phyloP scores from a whole-genome alignment of 2,888 invertebrate species.

The Cantharis nigra region DNA sequence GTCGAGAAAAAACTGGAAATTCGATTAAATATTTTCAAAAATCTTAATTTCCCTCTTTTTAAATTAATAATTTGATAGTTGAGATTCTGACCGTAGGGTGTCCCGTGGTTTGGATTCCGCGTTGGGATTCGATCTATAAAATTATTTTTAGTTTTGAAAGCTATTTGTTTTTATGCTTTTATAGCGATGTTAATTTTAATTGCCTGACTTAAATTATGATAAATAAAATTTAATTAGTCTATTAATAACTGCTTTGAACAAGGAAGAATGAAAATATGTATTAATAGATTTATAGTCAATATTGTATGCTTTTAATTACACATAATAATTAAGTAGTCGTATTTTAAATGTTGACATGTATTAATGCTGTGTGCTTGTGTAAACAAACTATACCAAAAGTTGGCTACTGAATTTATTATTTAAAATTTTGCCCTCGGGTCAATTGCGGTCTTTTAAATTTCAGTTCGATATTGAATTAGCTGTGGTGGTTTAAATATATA shows the following conservation, averaged over 20 bases:
- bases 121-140: not conserved
- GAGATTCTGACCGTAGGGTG: too few relatives aligned
- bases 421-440: not conserved
- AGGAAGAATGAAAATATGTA: not conserved
- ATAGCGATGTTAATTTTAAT: not conserved
- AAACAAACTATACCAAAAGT: not conserved
- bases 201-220: not conserved
- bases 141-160: not conserved
- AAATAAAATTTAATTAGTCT: constrained; percentile 1
- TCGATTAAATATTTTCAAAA: too few relatives aligned
- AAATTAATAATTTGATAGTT: too few relatives aligned
- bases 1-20: not conserved
- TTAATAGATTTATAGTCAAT: not conserved
- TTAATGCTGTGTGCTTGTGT: constrained; percentile 9
- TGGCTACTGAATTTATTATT: not conserved
- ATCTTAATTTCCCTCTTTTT: too few relatives aligned
- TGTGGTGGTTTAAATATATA: not conserved
- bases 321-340: constrained; percentile 2
- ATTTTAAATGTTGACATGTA: constrained; percentile 15
- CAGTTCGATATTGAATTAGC: not conserved
- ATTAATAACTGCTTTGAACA: constrained; percentile 1
- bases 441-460: not conserved
- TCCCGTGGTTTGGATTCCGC: too few relatives aligned
- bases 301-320: constrained; percentile 13
- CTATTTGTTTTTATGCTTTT: not conserved